Evolutionary conservation across 37 sponge, comb jelly and placozoan genomes (phyloP), one percentile per base, ranked within the genome.

Genomic region (Petrosia ficiformis): DNA sequence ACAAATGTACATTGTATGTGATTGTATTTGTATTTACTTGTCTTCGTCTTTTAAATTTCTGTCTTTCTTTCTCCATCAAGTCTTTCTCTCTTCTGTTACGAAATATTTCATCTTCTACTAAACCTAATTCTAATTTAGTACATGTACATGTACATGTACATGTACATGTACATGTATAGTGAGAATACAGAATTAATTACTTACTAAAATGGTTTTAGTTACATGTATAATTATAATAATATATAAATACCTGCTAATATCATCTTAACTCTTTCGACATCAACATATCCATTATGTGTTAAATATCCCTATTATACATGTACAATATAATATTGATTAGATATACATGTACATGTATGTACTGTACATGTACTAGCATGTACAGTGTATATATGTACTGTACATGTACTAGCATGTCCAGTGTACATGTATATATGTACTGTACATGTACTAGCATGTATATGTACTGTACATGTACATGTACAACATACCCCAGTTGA

Each of bases 261-360:
- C 35, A 85, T 68, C 77, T 93, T 91, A 10, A 99, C 99, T 68
- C 83, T 72, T 1, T 44, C 42, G 37, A 96, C 77, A 67, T 93
- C 80, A 44, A 96, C 97, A 26, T 41, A 74, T 29, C 97, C 97
- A 66, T 90, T 80, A n/a, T 90, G 67, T 0, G 97, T 96, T 26
- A 96, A 76, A 42, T 91, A 94, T 5, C 93, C 92, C 82, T n/a
- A n/a, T n/a, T 96, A 72, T 37, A 80, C 29, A 57, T n/a, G 35
- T n/a, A n/a, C n/a, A n/a, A n/a, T n/a, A n/a, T n/a, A n/a, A n/a
- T n/a, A n/a, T n/a, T n/a, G n/a, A n/a, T n/a, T n/a, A n/a, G n/a
- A n/a, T n/a, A n/a, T n/a, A n/a, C n/a, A n/a, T n/a, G n/a, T n/a
- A n/a, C n/a, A n/a, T n/a, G n/a, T n/a, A n/a, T n/a, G n/a, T n/a